Evolutionary conservation across 2,113 vertebrate genomes (phyloP).

Genomic region (Arenaria interpres): DNA sequence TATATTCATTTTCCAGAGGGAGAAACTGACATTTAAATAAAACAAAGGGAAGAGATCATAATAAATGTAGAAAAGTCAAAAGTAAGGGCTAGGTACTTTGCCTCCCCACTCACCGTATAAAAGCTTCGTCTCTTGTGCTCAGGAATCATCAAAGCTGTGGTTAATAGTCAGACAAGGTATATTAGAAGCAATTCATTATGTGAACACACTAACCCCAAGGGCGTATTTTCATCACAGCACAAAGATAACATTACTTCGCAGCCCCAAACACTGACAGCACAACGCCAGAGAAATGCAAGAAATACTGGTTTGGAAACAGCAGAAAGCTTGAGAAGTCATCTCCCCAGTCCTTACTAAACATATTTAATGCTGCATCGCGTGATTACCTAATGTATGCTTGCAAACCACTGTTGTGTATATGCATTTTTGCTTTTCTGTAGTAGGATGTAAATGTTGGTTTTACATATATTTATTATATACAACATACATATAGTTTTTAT

Average conservation of each 20-base stretch:
- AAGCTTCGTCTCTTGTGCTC: not conserved
- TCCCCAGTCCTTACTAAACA: not conserved
- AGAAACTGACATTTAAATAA: not conserved
- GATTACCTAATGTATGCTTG: not conserved
- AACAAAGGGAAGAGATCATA: not conserved
- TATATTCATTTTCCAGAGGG: not conserved
- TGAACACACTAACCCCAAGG: not conserved
- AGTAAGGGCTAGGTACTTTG: not conserved
- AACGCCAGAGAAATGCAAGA: not conserved
- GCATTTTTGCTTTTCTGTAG: not conserved
- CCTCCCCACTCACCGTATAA: not conserved
- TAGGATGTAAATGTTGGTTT: not conserved
- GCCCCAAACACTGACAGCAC: not conserved
- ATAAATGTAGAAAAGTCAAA: not conserved
- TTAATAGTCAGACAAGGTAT: not conserved
- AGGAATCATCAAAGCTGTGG: not conserved
- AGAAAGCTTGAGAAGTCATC: not conserved
- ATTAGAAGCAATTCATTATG: not conserved
- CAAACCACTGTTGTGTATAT: not conserved
- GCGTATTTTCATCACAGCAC: not conserved
- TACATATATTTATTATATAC: not conserved
- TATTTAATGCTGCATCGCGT: not conserved
- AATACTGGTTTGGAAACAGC: not conserved
- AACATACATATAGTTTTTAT: not conserved
- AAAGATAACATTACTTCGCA: not conserved